These are phyloP conservation scores for Pocota personata DNA, from an alignment of 2,888 invertebrate genomes.

Conservation along the genomic window DNA sequence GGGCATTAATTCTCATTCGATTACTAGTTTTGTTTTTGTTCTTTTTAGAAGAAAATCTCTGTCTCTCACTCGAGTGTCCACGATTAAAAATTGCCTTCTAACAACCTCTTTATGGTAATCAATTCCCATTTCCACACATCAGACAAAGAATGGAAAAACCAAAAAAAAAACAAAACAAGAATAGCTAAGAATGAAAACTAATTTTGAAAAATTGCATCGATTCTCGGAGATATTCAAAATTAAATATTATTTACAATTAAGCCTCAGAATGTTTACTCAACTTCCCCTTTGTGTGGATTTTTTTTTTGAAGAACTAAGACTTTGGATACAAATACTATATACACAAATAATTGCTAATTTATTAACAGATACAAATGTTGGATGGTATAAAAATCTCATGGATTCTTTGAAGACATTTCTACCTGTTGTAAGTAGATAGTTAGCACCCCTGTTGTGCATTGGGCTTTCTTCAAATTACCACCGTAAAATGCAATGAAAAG, in stretches of 20 bases:
- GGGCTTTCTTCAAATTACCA: conserved; percentile 56
- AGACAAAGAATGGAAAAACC: conserved; percentile 21
- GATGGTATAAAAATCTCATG: conserved; percentile 11
- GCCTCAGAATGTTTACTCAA: conserved; percentile 53
- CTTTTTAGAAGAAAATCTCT: not conserved
- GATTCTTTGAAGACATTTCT: conserved; percentile 28
- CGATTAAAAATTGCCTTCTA: conserved; percentile 51
- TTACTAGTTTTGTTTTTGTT: conserved; percentile 33
- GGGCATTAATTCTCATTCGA: conserved; percentile 61
- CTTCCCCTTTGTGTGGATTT: conserved; percentile 7
- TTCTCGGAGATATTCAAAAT: not conserved
- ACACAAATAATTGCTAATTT: conserved; percentile 51
- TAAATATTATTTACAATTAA: conserved; percentile 38
- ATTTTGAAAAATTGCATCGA: conserved; percentile 67
- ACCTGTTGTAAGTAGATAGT: conserved; percentile 34
- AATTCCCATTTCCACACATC: conserved; percentile 48
- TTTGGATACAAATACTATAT: not conserved
- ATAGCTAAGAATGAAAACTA: conserved; percentile 58
- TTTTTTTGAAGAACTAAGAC: no score
- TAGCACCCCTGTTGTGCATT: conserved; percentile 49
- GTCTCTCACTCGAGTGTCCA: conserved; percentile 1
- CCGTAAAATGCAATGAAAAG: conserved; percentile 10
- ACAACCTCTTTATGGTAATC: conserved; percentile 50
- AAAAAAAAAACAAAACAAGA: not conserved
- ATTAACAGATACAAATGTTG: conserved; percentile 36